Evolutionary conservation across 2,797 vertebrate species (phyloP).

Genomic region (Bufotes viridis): DNA sequence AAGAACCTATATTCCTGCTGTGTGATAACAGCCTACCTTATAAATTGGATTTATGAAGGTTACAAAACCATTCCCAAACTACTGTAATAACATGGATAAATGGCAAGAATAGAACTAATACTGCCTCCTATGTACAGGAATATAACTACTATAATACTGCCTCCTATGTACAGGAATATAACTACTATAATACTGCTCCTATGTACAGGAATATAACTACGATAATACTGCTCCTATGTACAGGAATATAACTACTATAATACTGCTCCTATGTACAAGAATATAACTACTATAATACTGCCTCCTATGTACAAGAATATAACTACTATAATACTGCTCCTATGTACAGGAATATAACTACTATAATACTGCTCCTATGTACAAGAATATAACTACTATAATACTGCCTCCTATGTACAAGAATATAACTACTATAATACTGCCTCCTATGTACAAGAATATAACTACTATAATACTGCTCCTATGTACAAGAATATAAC

Average conservation of each 20-base stretch:
- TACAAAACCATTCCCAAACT: background rate
- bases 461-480: background rate
- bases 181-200: background rate
- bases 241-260: background rate
- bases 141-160: background rate
- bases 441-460: background rate
- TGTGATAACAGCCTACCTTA: background rate
- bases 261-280: background rate
- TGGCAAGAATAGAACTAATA: background rate
- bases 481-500: background rate
- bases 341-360: too few species aligned
- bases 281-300: conserved; percentile 3
- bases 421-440: too few species aligned
- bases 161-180: background rate
- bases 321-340: background rate
- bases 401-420: background rate
- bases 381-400: background rate
- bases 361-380: too few species aligned
- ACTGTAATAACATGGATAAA: background rate
- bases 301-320: background rate
- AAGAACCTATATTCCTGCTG: background rate
- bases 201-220: background rate
- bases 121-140: background rate
- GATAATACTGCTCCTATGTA: background rate
- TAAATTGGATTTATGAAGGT: background rate